A percentile compares a stretch with the other conserved stretches of the same genome.
Conservation (phyloP, 2,113 vertebrate genomes). For the Chloropsis cyanopogon region DNA sequence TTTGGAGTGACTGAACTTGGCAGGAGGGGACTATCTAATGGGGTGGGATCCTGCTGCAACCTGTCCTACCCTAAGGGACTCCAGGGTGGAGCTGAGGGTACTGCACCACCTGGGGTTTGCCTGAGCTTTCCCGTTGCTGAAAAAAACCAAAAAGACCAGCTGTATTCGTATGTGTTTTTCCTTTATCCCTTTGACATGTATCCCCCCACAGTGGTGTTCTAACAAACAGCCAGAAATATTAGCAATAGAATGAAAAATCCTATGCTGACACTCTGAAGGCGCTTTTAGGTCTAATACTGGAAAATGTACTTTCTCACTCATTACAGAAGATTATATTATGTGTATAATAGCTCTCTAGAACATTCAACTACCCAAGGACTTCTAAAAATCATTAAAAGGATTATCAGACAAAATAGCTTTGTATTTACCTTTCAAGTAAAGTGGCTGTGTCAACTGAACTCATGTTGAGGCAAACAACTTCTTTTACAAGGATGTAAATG, state of each 20-base stretch:
- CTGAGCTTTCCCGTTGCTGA: not conserved
- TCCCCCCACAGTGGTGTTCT: not conserved
- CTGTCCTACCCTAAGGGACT: not conserved
- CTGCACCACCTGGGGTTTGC: not conserved
- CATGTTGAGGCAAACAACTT: not conserved
- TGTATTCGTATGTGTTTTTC: not conserved
- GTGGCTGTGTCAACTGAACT: not conserved
- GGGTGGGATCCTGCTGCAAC: not conserved
- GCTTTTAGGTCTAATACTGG: not conserved
- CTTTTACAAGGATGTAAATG: not conserved
- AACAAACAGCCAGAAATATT: not conserved
- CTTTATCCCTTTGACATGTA: not conserved
- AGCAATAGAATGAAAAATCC: not conserved
- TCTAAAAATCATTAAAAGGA: not conserved
- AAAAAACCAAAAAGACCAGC: not conserved
- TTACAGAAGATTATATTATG: not conserved
- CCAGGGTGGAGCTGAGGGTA: not conserved
- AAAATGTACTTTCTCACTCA: rapidly evolving
- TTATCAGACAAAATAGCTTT: not conserved
- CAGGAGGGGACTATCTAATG: not conserved
- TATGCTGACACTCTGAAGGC: not conserved
- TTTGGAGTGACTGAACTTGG: not conserved
- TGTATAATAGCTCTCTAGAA: not conserved
- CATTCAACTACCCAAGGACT: not conserved
- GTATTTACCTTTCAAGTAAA: not conserved